Evolutionary conservation across 2,888 invertebrate species (phyloP).

Genomic region (Dione vanillae): DNA sequence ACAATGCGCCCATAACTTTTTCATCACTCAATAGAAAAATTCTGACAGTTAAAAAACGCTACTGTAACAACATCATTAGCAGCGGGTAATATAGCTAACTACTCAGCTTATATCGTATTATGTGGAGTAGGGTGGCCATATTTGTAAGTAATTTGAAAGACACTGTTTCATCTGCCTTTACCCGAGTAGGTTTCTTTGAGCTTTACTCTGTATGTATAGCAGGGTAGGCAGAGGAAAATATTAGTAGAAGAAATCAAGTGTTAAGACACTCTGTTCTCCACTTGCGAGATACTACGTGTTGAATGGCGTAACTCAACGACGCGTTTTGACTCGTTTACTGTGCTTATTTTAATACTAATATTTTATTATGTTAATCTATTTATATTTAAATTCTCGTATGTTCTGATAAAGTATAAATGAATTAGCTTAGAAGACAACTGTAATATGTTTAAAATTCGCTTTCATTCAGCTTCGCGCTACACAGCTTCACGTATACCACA

Average conservation of each 20-base stretch:
- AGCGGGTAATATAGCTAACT: constrained; percentile 65
- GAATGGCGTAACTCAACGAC: not conserved
- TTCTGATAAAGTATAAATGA: no score
- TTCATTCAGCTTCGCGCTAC: no score
- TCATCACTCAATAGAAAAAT: constrained; percentile 36
- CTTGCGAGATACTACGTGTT: not conserved
- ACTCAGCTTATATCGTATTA: constrained; percentile 72
- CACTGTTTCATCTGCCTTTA: no score
- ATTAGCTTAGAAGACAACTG: no score
- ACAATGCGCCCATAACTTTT: constrained; percentile 27
- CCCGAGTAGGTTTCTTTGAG: not conserved
- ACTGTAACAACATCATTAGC: constrained; percentile 78
- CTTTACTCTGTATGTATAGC: not conserved
- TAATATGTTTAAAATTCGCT: no score
- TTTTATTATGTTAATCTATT: no score
- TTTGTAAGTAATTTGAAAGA: not conserved
- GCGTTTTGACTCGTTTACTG: no score
- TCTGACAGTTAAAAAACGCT: constrained; percentile 74
- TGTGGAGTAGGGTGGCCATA: constrained; percentile 20
- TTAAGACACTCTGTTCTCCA: not conserved
- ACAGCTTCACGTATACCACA: no score
- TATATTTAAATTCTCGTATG: no score
- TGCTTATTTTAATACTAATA: no score
- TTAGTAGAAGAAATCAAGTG: no score
- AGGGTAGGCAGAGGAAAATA: not conserved